Conservation (phyloP, 2,113 vertebrate species). For the Rhinolophus sinicus region DNA sequence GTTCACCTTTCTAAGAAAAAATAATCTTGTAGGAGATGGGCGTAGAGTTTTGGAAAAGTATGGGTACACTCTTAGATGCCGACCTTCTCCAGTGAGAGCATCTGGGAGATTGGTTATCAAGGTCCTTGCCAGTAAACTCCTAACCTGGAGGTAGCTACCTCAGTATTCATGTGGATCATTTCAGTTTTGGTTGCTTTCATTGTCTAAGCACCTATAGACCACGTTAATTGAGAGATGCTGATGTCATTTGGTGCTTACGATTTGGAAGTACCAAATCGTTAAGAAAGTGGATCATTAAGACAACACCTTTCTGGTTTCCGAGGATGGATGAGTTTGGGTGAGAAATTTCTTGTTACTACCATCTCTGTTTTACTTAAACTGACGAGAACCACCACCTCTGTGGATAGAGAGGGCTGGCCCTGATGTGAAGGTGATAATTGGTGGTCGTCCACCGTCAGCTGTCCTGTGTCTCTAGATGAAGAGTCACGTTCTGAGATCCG, state of each 20-base stretch:
- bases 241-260: neutral
- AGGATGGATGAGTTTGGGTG: neutral
- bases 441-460: neutral
- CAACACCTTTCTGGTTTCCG: neutral
- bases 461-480: neutral
- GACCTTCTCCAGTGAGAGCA: neutral
- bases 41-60: neutral
- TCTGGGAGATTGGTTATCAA: neutral
- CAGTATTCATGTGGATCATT: neutral
- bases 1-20: slow-evolving; percentile 1
- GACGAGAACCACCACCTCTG: neutral
- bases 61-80: neutral
- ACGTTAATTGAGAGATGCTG: neutral
- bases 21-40: neutral
- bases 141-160: neutral
- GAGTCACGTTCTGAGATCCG: neutral
- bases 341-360: neutral
- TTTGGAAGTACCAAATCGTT: neutral
- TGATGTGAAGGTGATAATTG: neutral
- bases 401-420: neutral
- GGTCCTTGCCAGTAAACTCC: neutral
- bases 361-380: neutral
- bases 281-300: neutral
- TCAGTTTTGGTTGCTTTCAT: neutral
- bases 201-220: neutral